Evolutionary conservation across 2,113 vertebrate species (phyloP).

Genomic region (Equus quagga): DNA sequence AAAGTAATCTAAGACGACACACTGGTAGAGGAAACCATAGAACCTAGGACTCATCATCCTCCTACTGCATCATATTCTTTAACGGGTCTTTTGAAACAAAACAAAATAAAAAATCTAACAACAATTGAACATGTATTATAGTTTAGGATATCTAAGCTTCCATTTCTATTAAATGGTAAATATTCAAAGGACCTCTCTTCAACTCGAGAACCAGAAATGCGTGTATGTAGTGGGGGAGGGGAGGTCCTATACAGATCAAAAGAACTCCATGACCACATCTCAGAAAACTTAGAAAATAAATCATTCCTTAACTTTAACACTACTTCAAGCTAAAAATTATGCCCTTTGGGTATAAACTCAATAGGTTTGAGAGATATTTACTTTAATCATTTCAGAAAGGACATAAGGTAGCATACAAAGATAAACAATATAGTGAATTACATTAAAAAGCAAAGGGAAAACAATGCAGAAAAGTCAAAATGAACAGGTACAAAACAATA

Average conservation of each 20-base stretch:
- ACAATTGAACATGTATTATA: background rate
- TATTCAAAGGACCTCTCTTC: constrained; percentile 23
- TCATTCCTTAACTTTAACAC: constrained; percentile 48
- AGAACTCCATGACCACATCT: constrained; percentile 24
- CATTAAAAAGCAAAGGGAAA: constrained; percentile 59
- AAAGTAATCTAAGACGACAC: constrained; percentile 20
- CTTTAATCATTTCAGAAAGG: constrained; percentile 13
- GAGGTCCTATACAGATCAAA: background rate
- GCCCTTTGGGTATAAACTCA: constrained; percentile 5
- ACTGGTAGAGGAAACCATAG: background rate
- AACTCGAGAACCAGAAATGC: constrained; percentile 23
- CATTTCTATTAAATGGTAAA: constrained; percentile 43
- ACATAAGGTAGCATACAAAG: constrained; percentile 26
- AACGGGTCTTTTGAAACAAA: constrained; percentile 34
- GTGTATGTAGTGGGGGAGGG: background rate
- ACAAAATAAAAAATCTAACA: background rate
- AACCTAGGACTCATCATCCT: background rate
- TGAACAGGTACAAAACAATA: background rate
- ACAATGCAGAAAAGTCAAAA: constrained; percentile 33
- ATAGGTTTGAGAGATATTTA: constrained; percentile 4
- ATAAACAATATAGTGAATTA: constrained; percentile 36
- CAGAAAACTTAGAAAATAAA: constrained; percentile 55
- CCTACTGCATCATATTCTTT: background rate
- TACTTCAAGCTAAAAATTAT: constrained; percentile 36
- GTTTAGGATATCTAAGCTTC: constrained; percentile 28